phyloP scores from a whole-genome alignment of 2,888 invertebrate genomes.

The Lycia hirtaria region DNA sequence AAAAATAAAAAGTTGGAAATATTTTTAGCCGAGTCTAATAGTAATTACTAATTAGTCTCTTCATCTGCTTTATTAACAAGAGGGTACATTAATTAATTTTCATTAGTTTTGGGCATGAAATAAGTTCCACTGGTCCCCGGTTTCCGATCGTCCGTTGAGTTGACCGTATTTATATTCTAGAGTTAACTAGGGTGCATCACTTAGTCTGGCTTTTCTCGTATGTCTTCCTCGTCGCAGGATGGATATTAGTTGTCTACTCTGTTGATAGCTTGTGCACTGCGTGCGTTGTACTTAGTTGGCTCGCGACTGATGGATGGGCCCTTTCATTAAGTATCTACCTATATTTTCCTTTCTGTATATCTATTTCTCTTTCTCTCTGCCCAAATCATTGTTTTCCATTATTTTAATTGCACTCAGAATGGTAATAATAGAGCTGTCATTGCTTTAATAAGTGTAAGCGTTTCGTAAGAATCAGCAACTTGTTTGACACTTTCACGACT shows the following conservation, averaged over 20 bases:
- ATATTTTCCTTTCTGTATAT: conserved; percentile 47
- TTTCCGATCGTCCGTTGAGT: conserved; percentile 48
- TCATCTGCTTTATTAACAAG: conserved; percentile 83
- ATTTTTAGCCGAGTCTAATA: conserved; percentile 32
- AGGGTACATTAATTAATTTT: conserved; percentile 72
- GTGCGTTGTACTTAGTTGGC: conserved; percentile 54
- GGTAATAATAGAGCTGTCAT: conserved; percentile 86
- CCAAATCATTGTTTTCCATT: conserved; percentile 70
- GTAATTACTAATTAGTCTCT: conserved; percentile 71
- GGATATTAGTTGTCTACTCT: conserved; percentile 46
- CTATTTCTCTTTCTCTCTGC: conserved; percentile 74
- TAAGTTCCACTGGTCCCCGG: conserved; percentile 77
- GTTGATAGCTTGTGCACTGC: conserved; percentile 61
- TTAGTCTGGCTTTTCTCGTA: conserved; percentile 80
- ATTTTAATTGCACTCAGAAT: conserved; percentile 79
- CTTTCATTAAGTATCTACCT: conserved; percentile 28
- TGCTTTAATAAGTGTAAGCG: conserved; percentile 84
- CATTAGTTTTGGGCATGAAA: conserved; percentile 83
- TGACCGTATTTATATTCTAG: conserved; percentile 57
- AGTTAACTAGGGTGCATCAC: conserved; percentile 75
- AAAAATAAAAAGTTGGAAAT: conserved; percentile 28
- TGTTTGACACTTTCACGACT: conserved; percentile 83
- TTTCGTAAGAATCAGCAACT: conserved; percentile 80
- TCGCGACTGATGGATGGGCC: conserved; percentile 47
- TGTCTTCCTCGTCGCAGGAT: conserved; percentile 69